Conservation (phyloP, 2,888 invertebrate species). For the Chelonus formosanus region DNA sequence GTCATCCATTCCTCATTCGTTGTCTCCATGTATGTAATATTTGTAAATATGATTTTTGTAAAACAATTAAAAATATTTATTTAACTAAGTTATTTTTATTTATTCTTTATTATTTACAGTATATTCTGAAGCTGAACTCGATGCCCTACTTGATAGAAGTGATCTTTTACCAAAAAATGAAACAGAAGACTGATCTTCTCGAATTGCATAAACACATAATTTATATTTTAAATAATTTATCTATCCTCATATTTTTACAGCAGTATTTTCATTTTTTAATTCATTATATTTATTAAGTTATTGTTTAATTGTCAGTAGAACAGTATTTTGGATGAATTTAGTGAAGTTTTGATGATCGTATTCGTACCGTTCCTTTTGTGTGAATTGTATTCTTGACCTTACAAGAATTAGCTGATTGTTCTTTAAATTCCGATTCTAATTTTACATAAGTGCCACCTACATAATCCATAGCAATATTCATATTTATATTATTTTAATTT, state of each 20-base stretch:
- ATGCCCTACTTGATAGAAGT: slow-evolving; percentile 65
- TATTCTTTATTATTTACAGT: slow-evolving; percentile 51
- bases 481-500: slow-evolving; percentile 14
- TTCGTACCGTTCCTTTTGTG: slow-evolving; percentile 43
- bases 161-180: slow-evolving; percentile 48
- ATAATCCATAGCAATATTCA: slow-evolving; percentile 31
- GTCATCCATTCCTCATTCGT: slow-evolving; percentile 75
- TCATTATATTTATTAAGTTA: no score
- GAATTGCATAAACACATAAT: slow-evolving; percentile 11
- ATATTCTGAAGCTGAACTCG: slow-evolving; percentile 65
- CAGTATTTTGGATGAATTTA: not conserved
- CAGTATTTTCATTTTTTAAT: no score
- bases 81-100: slow-evolving; percentile 36
- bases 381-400: slow-evolving; percentile 52
- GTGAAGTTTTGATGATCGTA: slow-evolving; percentile 45
- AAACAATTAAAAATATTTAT: slow-evolving; percentile 7
- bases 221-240: no score
- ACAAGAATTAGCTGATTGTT: slow-evolving; percentile 60
- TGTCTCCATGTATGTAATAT: no score
- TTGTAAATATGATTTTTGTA: slow-evolving; percentile 41
- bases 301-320: no score
- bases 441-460: slow-evolving; percentile 79
- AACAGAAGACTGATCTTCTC: not conserved
- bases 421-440: slow-evolving; percentile 82
- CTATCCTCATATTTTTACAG: no score